A percentile compares a stretch with the other conserved stretches of the same genome.
These are phyloP conservation scores for Gymnocypris eckloni DNA, from an alignment of 2,797 vertebrate species.

Conservation along the genomic window DNA sequence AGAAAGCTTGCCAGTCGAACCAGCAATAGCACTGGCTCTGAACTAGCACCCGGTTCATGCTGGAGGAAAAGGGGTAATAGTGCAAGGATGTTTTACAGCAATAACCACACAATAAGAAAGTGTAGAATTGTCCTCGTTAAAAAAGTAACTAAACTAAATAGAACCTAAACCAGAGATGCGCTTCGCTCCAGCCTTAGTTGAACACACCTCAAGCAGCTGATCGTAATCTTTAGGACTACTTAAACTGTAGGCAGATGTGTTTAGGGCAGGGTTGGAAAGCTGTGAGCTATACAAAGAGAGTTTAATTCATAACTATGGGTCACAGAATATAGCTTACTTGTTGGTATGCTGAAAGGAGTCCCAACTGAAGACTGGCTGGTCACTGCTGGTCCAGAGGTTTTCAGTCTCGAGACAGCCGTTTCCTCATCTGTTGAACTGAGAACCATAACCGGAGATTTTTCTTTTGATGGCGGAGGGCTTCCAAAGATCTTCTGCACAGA, in stretches of 20 bases:
- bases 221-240: background rate
- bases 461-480: conserved; percentile 71
- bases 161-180: background rate
- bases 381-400: conserved; percentile 68
- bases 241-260: background rate
- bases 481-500: conserved; percentile 93
- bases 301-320: background rate
- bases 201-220: background rate
- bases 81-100: background rate
- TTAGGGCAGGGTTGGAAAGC: background rate
- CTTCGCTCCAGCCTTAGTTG: background rate
- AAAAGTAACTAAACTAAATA: background rate
- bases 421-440: conserved; percentile 57
- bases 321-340: conserved; percentile 76
- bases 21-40: no score
- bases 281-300: conserved; percentile 13
- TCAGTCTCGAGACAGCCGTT: conserved; percentile 53
- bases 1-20: no score
- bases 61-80: background rate
- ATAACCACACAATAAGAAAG: background rate
- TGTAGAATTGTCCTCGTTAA: background rate
- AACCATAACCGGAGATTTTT: conserved; percentile 75
- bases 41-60: no score
- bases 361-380: conserved; percentile 45
- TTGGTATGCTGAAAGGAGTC: conserved; percentile 83